These are phyloP conservation scores for Hirtodrosophila alboralis DNA, from an alignment of 2,888 invertebrate species.

Conservation along the genomic window DNA sequence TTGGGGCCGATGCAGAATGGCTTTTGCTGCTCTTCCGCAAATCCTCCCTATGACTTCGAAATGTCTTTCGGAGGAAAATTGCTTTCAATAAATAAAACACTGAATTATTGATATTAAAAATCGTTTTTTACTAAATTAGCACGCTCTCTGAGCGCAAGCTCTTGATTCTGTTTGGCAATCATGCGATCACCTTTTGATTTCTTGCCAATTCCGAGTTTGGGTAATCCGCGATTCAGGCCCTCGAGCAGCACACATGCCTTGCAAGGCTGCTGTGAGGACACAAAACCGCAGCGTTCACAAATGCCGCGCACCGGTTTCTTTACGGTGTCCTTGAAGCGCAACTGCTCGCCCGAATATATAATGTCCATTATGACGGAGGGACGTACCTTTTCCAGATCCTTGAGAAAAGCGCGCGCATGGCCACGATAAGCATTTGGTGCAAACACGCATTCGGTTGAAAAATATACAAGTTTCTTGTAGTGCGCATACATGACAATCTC, in stretches of 20 bases:
- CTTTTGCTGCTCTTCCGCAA: no score
- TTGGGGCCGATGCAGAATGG: no score
- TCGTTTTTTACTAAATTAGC: slow-evolving; percentile 84
- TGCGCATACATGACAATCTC: slow-evolving; percentile 99
- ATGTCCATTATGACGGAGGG: slow-evolving; percentile 97
- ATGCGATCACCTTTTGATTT: slow-evolving; percentile 91
- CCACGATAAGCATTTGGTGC: slow-evolving; percentile 99
- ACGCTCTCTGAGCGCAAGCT: slow-evolving; percentile 80
- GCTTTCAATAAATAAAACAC: slow-evolving; percentile 22
- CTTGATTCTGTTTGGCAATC: slow-evolving; percentile 86
- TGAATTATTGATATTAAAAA: slow-evolving; percentile 70
- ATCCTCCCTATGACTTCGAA: no score
- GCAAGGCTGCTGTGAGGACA: slow-evolving; percentile 96
- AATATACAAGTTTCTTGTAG: slow-evolving; percentile 97
- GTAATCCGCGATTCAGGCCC: slow-evolving; percentile 96
- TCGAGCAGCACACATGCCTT: slow-evolving; percentile 98
- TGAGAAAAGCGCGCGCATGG: slow-evolving; percentile 94
- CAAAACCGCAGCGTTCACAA: slow-evolving; percentile 94
- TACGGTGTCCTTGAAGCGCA: slow-evolving; percentile 92
- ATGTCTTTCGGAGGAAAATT: no score
- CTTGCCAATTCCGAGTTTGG: slow-evolving; percentile 95
- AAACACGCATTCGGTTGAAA: slow-evolving; percentile 99
- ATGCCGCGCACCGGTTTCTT: slow-evolving; percentile 92
- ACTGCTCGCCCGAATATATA: slow-evolving; percentile 94
- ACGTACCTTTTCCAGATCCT: slow-evolving; percentile 97